phyloP scores from a whole-genome alignment of 35 echinoderm and acorn worm species.

The Amphiura filiformis region DNA sequence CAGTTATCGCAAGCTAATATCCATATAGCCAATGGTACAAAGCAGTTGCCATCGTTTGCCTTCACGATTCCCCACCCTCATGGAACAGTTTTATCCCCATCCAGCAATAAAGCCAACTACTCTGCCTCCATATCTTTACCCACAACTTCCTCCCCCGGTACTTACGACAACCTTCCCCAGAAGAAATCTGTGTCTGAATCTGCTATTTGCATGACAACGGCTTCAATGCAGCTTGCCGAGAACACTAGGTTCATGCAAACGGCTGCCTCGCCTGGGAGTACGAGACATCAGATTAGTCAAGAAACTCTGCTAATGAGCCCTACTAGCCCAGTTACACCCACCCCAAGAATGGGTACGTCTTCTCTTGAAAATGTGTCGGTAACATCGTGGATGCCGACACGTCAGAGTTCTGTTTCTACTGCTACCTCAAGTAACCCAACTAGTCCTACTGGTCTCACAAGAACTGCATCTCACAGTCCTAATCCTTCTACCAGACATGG shows the following conservation, averaged over 20 bases:
- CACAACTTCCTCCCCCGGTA: constrained; percentile 3
- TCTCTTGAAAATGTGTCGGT: constrained; percentile 15
- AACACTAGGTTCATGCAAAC: not conserved
- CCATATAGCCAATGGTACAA: constrained; percentile 36
- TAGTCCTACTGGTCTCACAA: not conserved
- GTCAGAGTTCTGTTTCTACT: not conserved
- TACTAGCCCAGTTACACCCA: not conserved
- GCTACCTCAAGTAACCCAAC: not conserved
- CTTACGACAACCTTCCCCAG: not conserved
- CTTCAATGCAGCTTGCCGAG: not conserved
- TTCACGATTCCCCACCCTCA: constrained; percentile 66
- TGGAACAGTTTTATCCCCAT: not conserved
- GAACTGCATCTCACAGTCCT: constrained; percentile 13
- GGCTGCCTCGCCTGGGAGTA: not conserved
- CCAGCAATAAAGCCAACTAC: constrained; percentile 1
- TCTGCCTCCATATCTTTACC: constrained; percentile 29
- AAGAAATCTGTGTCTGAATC: constrained; percentile 20
- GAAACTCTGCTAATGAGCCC: not conserved
- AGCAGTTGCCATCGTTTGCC: constrained; percentile 37
- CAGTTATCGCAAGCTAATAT: constrained; percentile 58
- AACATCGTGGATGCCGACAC: not conserved
- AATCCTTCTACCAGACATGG: constrained; percentile 13
- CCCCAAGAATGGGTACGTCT: constrained; percentile 23
- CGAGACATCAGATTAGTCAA: not conserved
- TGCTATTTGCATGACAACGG: not conserved